Evolutionary conservation across 2,888 invertebrate genomes (phyloP).

Genomic region (Acleris holmiana): DNA sequence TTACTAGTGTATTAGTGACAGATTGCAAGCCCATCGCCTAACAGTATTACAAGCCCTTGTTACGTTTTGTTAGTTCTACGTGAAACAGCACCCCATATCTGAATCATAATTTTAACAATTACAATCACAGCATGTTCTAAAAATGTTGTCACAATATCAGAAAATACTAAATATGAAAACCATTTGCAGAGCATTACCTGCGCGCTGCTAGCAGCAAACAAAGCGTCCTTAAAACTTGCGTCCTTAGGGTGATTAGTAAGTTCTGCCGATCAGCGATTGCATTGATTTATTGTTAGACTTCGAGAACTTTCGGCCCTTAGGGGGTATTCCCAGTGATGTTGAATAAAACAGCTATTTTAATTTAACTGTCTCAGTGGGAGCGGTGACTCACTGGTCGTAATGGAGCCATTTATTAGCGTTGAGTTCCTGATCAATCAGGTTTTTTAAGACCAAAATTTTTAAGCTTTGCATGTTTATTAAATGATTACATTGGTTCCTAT

Average conservation of each 20-base stretch:
- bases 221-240: constrained; percentile 48
- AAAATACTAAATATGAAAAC: too few species aligned
- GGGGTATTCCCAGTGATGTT: constrained; percentile 51
- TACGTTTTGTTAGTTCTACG: not conserved
- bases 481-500: too few species aligned
- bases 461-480: too few species aligned
- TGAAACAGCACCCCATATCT: not conserved
- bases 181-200: not conserved
- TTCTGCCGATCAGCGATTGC: constrained; percentile 78
- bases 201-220: constrained; percentile 12
- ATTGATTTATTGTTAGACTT: constrained; percentile 81
- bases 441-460: not conserved
- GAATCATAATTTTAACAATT: too few species aligned
- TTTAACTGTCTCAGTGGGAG: not conserved
- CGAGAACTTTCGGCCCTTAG: constrained; percentile 51
- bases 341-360: constrained; percentile 27
- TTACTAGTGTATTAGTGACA: too few species aligned
- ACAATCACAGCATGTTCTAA: too few species aligned
- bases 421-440: not conserved
- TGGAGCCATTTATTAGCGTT: not conserved
- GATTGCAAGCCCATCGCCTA: too few species aligned
- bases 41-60: too few species aligned
- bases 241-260: constrained; percentile 73
- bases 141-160: too few species aligned
- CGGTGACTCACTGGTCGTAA: not conserved